Base-by-base conservation (phyloP, 2,888 invertebrate genomes). In the Lymantria monacha region DNA sequence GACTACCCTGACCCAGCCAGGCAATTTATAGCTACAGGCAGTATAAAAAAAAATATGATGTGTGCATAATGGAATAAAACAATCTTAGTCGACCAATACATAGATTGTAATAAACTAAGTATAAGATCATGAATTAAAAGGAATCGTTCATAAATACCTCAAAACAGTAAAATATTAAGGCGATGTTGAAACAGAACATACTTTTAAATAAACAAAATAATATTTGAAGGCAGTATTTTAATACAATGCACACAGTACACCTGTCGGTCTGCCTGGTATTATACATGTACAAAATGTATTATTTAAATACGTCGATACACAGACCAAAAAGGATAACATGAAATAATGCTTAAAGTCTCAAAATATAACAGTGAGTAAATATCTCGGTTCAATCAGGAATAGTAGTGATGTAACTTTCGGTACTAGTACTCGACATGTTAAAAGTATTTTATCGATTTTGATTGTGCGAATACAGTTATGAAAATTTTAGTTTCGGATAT, bases 251-350 rank as follows among this genome's bases (percentile, higher is more conserved):
- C 57, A 42, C 55, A 14, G 48, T 46, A 42, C 65, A 68, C 56
- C 68, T 71, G 70, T 62, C 66, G 47, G 44, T 49, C 49, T 56
- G 44, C 49, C 49, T 56, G 51, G 64, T 57, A 61, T 65, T 68
- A 71, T 63, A 66, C 63, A 66, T 48, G 44, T 56, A 59, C 51
- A 61, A 10, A 57, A 53, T 61, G 59, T 57, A 66, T 62, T 63
- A 70, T 66, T 68, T 63, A 63, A 66, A 66, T 66, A 53, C 57
- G 49, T 63, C 47, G 53, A 57, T 59, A 57, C 49, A 41, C 49
- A 53, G 57, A 40, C 64, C 55, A 61, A 63, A 67, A 61, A 60
- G 53, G 44, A 49, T 22, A 53, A 56, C 55, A 55, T 66, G 53
- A 61, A 66, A 57, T 63, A 63, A 57, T 50, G 54, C 51, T 63